Base-by-base conservation (phyloP, 2,888 invertebrate genomes). In the Tipula lateralis region DNA sequence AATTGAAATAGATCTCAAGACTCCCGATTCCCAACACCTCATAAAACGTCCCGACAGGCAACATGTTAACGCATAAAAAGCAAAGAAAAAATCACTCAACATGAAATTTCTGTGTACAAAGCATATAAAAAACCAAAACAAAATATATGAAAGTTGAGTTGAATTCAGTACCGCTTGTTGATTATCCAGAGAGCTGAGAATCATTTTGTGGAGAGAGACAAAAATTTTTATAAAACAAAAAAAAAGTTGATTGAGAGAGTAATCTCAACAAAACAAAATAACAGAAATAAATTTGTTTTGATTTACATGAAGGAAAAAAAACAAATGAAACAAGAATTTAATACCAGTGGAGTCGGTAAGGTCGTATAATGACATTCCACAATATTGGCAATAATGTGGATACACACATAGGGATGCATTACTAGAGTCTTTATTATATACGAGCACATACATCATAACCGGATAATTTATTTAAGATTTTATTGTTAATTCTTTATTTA, bases 261-360 rank as follows among this genome's bases (percentile, higher is more conserved):
- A 66, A 24, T 66, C 66, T 66, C 66, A 24, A 66, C 66, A 66
- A 66, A 24, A 24, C 1, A 24, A 66, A 66, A 66, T 24, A 66
- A 66, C 66, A 66, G 24, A 66, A 66, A 66, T 66, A 66, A 66
- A 66, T 66, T 66, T 66, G 66, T 66, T 66, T 66, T 66, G 66
- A 66, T 66, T 66, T 66, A 66, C 66, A 66, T 66, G 66, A 66
- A 66, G 24, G 19, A 66, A 24, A 66, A 66, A 66, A 24, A 66
- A 66, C 66, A 66, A 66, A 66, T 24, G 66, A 66, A 66, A 66
- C 66, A 66, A 66, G 66, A 66, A 66, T 66, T 66, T 66, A 66
- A 66, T 66, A 24, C 66, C 66, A 66, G 66, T 66, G 66, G 66
- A 66, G 66, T 66, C 66, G 66, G 66, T 66, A 66, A 66, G 66